A percentile compares a stretch with the other conserved stretches of the same genome.
These are phyloP conservation scores for Epizoanthus scotinus DNA, from an alignment of 92 coral and sea anemone species.

Conservation along the genomic window DNA sequence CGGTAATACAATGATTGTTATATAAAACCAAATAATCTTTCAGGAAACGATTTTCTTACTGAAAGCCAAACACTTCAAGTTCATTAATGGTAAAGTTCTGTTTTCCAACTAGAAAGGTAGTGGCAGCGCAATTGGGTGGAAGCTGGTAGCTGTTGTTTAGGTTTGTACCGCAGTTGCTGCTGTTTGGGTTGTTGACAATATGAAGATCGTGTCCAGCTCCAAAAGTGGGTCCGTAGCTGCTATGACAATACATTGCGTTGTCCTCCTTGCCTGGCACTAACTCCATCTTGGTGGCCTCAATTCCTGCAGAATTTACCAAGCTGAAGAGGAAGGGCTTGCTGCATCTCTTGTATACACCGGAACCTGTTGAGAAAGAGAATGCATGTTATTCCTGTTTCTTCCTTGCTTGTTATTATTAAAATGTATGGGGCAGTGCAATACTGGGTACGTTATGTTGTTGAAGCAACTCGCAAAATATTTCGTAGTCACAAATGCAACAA, in stretches of 20 bases:
- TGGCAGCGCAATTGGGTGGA: slow-evolving; percentile 10
- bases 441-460: no score
- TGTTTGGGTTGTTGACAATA: slow-evolving; percentile 20
- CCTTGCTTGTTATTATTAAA: no score
- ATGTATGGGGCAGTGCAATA: no score
- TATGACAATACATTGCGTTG: slow-evolving; percentile 43
- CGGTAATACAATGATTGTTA: no score
- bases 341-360: background rate
- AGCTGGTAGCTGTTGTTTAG: slow-evolving; percentile 2
- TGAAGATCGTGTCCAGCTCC: slow-evolving; percentile 38
- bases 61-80: slow-evolving; percentile 47
- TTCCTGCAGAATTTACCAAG: slow-evolving; percentile 43
- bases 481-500: no score
- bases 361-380: slow-evolving; percentile 13
- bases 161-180: background rate
- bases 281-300: slow-evolving; percentile 43
- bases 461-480: no score
- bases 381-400: no score
- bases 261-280: background rate
- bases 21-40: no score
- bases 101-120: background rate
- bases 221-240: slow-evolving; percentile 49
- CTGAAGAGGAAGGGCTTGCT: slow-evolving; percentile 54
- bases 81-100: slow-evolving; percentile 35
- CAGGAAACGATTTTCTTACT: background rate